phyloP scores from a whole-genome alignment of 2,888 invertebrate genomes.

The Lochmaea crataegi region DNA sequence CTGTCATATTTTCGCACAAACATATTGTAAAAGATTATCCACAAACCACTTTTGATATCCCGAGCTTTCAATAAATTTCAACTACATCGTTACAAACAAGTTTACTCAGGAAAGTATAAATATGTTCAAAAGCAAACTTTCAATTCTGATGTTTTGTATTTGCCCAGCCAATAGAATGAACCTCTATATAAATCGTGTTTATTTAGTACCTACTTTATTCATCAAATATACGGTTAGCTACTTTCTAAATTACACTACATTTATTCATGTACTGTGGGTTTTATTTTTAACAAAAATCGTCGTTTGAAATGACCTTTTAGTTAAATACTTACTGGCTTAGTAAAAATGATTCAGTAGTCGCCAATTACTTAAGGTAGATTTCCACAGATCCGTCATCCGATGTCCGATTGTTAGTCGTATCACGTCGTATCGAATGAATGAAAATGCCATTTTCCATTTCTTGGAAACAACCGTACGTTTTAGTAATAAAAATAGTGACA shows the following conservation, averaged over 20 bases:
- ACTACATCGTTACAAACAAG: neutral
- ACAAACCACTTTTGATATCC: neutral
- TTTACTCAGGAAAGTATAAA: constrained; percentile 14
- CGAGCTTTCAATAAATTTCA: constrained; percentile 9
- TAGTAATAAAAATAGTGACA: too few relatives aligned
- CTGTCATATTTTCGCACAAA: neutral
- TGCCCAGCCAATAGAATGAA: constrained; percentile 6
- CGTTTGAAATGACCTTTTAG: too few relatives aligned
- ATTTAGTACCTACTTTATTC: neutral
- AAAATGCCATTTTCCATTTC: too few relatives aligned
- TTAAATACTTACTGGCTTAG: too few relatives aligned
- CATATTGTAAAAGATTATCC: constrained; percentile 4
- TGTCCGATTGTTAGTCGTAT: too few relatives aligned
- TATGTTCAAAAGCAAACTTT: constrained; percentile 14
- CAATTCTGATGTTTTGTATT: constrained; percentile 15
- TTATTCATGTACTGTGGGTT: neutral
- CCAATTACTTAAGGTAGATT: too few relatives aligned
- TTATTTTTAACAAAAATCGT: too few relatives aligned
- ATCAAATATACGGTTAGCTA: neutral
- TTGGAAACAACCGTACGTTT: too few relatives aligned
- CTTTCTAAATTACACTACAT: neutral
- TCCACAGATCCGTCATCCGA: too few relatives aligned
- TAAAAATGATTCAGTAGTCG: too few relatives aligned
- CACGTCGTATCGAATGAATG: too few relatives aligned
- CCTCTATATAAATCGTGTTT: neutral